A percentile compares a stretch with the other conserved stretches of the same genome.
Conservation (phyloP, 2,797 vertebrate genomes). For the Crocodylus rhombifer region DNA sequence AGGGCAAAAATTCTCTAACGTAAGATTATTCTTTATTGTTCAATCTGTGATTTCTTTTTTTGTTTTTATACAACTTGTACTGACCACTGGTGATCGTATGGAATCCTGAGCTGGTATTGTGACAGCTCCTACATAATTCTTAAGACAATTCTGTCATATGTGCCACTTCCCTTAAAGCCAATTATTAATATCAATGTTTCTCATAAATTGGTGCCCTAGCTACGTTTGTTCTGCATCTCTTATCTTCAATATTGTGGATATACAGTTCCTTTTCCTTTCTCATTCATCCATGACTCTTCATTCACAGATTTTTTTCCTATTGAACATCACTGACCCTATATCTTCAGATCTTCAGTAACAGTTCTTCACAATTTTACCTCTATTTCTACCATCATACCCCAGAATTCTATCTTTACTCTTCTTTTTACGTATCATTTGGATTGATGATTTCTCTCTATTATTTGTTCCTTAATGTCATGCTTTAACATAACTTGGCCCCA, state of each 20-base stretch:
- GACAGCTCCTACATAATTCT: not conserved
- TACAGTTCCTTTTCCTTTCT: not conserved
- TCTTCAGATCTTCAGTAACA: not conserved
- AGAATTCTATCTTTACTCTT: not conserved
- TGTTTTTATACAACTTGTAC: accelerated
- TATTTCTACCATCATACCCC: not conserved
- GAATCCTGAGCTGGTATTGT: not conserved
- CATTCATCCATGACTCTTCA: not conserved
- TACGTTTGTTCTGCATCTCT: not conserved
- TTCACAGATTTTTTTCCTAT: not conserved
- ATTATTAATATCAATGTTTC: not conserved
- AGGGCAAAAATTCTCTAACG: not conserved
- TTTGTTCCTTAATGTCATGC: not conserved
- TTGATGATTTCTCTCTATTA: not conserved
- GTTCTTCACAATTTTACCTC: not conserved
- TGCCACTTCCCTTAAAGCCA: not conserved
- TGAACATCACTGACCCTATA: not conserved
- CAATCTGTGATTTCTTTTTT: not conserved
- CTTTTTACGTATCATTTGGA: not conserved
- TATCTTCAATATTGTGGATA: not conserved
- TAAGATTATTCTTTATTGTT: not conserved
- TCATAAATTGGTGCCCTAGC: not conserved
- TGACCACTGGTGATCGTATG: not conserved
- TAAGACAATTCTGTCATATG: accelerated
- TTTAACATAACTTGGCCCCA: not conserved